Conservation (phyloP, 2,797 vertebrate genomes). For the Crocidura indochinensis region DNA sequence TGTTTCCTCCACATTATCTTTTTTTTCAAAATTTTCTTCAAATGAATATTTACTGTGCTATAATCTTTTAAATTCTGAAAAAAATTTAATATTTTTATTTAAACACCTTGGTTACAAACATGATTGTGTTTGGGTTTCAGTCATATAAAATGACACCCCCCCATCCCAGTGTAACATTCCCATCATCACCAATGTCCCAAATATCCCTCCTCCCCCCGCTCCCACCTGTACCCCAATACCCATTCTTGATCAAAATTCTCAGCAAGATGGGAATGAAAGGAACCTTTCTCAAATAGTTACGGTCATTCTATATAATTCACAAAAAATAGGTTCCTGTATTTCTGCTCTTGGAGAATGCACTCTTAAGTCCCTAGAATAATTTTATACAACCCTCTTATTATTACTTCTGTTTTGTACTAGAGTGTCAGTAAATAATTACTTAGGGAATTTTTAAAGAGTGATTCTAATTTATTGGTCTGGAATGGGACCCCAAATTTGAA, state of each 20-base stretch:
- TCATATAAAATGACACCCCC: no score
- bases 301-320: background rate
- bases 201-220: background rate
- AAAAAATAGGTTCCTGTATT: constrained; percentile 19
- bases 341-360: constrained; percentile 22
- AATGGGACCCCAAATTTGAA: constrained; percentile 45
- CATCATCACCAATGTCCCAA: no score
- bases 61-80: background rate
- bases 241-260: no score
- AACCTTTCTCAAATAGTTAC: no score
- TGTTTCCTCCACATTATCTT: no score
- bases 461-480: constrained; percentile 43
- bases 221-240: background rate
- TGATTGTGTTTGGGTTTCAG: no score
- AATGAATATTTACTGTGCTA: no score
- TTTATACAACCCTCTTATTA: background rate
- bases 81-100: no score
- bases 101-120: no score
- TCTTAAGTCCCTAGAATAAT: background rate
- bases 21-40: no score
- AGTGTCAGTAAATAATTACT: constrained; percentile 1
- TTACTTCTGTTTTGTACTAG: background rate
- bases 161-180: no score
- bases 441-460: constrained; percentile 40
- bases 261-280: no score